Evolutionary conservation across 1,140 invertebrate genomes (phyloP), one percentile per base, ranked within the genome.

Genomic region (Anadara kagoshimensis): DNA sequence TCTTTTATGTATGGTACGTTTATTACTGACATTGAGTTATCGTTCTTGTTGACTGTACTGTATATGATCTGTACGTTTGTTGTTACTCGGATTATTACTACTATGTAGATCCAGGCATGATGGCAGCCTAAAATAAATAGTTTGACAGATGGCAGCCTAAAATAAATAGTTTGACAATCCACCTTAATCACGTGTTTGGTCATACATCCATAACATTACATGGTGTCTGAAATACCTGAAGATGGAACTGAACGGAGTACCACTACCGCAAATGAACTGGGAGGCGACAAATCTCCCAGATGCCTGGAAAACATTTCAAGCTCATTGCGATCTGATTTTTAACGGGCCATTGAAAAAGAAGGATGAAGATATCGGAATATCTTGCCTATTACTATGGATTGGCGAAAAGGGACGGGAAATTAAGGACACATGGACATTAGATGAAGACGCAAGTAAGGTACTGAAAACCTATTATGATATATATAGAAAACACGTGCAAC

Each of bases 241-340:
- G 47, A 57, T 57, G 54, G n/a, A 57, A 14, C 22, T 57, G 1
- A 57, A 22, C 20, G 54, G 54, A 20, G 54, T 57, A 7, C 54
- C 54, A n/a, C 20, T 14, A 57, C 64, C 64, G 7, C 5, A 12
- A 14, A 67, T 67, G 22, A 20, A 67, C 51, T 67, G 51, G 64
- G 22, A 56, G 14, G 20, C 64, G n/a, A 29, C 47, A 2, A 53
- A 67, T 20, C 26, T 67, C 0, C 22, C 51, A 2, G 64, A 67
- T 16, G 16, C 20, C 4, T 67, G 11, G 64, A 54, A 67, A 44
- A 67, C 54, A 18, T 67, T 67, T 29, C 1, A 67, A n/a, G 20
- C 22, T 20, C 64, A 67, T 24, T 12, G 0, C 26, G 47, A 54
- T 7, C 26, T 56, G 2, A 67, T 67, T 0, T 54, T 54, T 18